These are phyloP conservation scores for Meiosimyza platycephala DNA, from an alignment of 2,888 invertebrate genomes.

Conservation along the genomic window DNA sequence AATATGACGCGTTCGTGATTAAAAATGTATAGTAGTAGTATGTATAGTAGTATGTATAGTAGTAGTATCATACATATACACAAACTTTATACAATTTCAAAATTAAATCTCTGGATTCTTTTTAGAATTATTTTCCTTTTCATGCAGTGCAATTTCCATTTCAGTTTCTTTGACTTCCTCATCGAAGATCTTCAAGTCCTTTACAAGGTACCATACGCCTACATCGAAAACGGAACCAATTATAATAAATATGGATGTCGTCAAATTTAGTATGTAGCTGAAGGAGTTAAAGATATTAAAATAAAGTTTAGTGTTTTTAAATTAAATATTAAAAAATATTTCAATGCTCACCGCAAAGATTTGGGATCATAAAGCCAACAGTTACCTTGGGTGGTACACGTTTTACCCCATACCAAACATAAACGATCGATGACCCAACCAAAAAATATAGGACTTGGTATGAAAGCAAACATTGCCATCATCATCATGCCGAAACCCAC, in stretches of 20 bases:
- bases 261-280: constrained; percentile 71
- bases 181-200: constrained; percentile 75
- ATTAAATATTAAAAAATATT: not conserved
- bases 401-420: constrained; percentile 80
- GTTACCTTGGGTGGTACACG: constrained; percentile 75
- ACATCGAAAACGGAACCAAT: constrained; percentile 74
- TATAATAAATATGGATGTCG: constrained; percentile 72
- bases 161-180: constrained; percentile 64
- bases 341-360: constrained; percentile 64
- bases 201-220: constrained; percentile 75
- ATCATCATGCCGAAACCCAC: constrained; percentile 75
- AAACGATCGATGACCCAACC: constrained; percentile 74
- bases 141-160: constrained; percentile 41
- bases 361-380: constrained; percentile 80
- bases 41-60: not conserved
- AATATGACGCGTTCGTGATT: too few relatives aligned
- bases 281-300: constrained; percentile 52
- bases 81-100: constrained; percentile 22
- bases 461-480: constrained; percentile 75
- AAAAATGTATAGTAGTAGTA: too few relatives aligned
- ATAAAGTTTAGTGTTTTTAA: constrained; percentile 1
- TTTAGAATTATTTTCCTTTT: constrained; percentile 60
- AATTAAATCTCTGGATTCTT: constrained; percentile 62
- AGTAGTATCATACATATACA: not conserved
- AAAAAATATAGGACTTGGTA: constrained; percentile 79